These are phyloP conservation scores for Amphipoea oculea DNA, from an alignment of 2,888 invertebrate species.

Conservation along the genomic window DNA sequence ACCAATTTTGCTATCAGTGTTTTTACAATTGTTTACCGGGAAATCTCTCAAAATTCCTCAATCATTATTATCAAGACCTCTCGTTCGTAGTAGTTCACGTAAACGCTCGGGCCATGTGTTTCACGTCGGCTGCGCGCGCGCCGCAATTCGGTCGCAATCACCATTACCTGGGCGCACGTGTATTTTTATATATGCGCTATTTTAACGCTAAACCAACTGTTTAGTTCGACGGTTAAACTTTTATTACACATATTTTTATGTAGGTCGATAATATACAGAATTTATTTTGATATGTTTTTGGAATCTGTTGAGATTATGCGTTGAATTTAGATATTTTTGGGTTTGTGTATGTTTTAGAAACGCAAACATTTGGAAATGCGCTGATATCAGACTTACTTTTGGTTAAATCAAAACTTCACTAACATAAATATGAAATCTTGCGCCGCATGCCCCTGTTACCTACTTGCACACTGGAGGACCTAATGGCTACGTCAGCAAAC, in stretches of 20 bases:
- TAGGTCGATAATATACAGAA: slow-evolving; percentile 60
- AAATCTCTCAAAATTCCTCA: background rate
- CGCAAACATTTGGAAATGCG: background rate
- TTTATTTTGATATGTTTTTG: slow-evolving; percentile 62
- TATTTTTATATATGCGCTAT: slow-evolving; percentile 84
- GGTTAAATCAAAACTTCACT: background rate
- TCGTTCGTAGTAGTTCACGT: slow-evolving; percentile 57
- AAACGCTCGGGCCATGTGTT: slow-evolving; percentile 84
- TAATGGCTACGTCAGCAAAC: background rate
- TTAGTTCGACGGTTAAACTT: slow-evolving; percentile 71
- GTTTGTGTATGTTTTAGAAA: slow-evolving; percentile 12
- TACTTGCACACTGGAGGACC: background rate
- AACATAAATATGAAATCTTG: background rate
- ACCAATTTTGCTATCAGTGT: background rate
- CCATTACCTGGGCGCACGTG: slow-evolving; percentile 83
- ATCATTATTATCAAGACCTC: slow-evolving; percentile 68
- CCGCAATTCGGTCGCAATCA: slow-evolving; percentile 84
- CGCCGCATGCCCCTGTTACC: no score
- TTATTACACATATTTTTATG: slow-evolving; percentile 70
- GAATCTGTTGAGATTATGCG: slow-evolving; percentile 45
- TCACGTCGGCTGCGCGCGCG: slow-evolving; percentile 81
- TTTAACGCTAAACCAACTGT: slow-evolving; percentile 70
- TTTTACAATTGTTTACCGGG: background rate
- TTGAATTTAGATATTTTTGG: slow-evolving; percentile 35
- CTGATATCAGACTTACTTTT: background rate